These are phyloP conservation scores for Rhamphomyia laevipes DNA, from an alignment of 2,888 invertebrate genomes.

Conservation along the genomic window DNA sequence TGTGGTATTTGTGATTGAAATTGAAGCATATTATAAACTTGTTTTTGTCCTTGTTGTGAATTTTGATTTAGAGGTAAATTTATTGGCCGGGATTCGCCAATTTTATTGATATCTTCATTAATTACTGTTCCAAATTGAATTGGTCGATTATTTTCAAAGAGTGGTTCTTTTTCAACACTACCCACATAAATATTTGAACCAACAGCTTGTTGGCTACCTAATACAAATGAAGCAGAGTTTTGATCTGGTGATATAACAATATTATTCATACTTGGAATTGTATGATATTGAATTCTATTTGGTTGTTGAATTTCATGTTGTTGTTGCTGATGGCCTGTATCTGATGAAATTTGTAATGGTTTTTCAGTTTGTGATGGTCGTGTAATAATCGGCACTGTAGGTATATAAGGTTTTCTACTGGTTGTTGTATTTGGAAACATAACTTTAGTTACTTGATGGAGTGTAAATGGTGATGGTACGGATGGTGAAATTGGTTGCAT, in stretches of 20 bases:
- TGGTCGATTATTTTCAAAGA: constrained; percentile 32
- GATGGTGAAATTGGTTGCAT: constrained; percentile 31
- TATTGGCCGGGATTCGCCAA: neutral
- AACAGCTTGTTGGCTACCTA: constrained; percentile 51
- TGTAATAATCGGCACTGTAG: constrained; percentile 1
- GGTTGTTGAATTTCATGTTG: constrained; percentile 34
- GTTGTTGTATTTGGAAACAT: constrained; percentile 6
- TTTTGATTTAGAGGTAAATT: too few species aligned
- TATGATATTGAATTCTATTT: constrained; percentile 35
- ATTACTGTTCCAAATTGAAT: constrained; percentile 34
- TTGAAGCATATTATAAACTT: constrained; percentile 12
- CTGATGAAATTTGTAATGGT: constrained; percentile 7
- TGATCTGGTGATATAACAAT: constrained; percentile 51
- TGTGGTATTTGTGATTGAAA: constrained; percentile 13
- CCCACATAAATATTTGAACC: constrained; percentile 38
- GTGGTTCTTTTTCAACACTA: constrained; percentile 40
- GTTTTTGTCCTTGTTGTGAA: neutral
- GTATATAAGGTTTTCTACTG: constrained; percentile 8
- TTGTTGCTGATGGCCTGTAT: constrained; percentile 12
- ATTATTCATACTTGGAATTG: constrained; percentile 46
- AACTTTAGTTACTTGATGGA: constrained; percentile 17
- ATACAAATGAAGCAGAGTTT: constrained; percentile 50
- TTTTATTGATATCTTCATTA: constrained; percentile 27
- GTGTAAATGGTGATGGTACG: constrained; percentile 31
- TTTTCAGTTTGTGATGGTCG: constrained; percentile 6